phyloP scores from a whole-genome alignment of 2,113 vertebrate species.

The Anhinga anhinga region DNA sequence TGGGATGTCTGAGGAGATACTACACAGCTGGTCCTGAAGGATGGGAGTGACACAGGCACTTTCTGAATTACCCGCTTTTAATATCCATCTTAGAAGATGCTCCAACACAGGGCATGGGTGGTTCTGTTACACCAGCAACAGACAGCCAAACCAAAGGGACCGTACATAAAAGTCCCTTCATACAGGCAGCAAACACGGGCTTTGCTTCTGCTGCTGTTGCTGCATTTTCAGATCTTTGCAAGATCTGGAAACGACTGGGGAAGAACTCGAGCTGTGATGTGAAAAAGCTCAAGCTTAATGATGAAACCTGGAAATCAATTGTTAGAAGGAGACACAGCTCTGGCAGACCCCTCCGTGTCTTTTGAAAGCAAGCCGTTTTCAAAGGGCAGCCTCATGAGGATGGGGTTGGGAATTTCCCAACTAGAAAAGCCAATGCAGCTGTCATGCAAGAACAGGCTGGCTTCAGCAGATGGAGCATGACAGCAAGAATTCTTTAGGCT shows the following conservation, averaged over 20 bases:
- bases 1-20: neutral
- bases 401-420: neutral
- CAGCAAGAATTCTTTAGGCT: neutral
- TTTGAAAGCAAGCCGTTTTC: neutral
- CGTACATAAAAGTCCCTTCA: rapidly evolving
- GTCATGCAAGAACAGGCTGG: neutral
- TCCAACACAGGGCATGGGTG: rapidly evolving
- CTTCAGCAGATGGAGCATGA: neutral
- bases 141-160: neutral
- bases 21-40: neutral
- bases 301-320: neutral
- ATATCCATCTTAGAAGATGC: neutral
- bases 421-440: neutral
- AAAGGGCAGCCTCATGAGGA: neutral
- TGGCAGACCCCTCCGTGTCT: neutral
- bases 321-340: neutral
- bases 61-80: neutral
- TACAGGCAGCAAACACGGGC: neutral
- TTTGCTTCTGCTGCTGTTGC: neutral
- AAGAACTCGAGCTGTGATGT: neutral
- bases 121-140: neutral
- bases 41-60: neutral
- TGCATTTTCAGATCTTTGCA: neutral
- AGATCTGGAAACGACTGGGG: neutral
- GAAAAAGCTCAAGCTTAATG: neutral